Conservation (phyloP, 2,797 vertebrate genomes). For the Macrochelys suwanniensis region DNA sequence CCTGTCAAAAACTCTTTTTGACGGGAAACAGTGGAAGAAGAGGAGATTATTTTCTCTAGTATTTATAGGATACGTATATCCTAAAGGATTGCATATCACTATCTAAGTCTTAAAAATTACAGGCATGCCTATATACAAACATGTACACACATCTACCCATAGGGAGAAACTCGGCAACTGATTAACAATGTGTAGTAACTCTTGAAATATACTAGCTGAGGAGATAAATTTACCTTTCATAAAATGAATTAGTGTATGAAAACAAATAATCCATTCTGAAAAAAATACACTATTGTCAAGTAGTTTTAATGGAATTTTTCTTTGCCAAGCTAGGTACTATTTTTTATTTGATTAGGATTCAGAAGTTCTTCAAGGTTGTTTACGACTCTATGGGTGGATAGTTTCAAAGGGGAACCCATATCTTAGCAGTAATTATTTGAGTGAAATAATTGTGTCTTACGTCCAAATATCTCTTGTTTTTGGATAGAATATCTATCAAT, state of each 20-base stretch:
- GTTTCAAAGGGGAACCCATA: too few species aligned
- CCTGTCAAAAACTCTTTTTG: neutral
- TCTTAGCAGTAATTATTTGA: too few species aligned
- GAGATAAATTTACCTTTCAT: constrained; percentile 3
- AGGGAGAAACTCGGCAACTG: neutral
- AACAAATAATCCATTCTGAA: neutral
- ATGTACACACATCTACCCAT: neutral
- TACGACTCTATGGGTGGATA: too few species aligned
- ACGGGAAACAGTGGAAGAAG: neutral
- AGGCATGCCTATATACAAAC: neutral
- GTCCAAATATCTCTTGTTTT: too few species aligned
- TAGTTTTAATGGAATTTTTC: neutral
- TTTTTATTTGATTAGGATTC: constrained; percentile 30
- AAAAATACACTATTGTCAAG: constrained; percentile 9
- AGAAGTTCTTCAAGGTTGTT: constrained; percentile 9
- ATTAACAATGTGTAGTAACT: neutral
- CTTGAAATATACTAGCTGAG: neutral
- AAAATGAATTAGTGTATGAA: neutral
- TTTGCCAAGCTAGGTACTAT: neutral
- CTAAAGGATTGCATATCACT: neutral
- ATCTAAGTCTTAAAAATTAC: neutral
- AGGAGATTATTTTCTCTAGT: neutral
- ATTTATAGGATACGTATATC: neutral
- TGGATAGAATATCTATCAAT: neutral
- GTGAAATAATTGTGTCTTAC: too few species aligned